Evolutionary conservation across 2,113 vertebrate genomes (phyloP).

Genomic region (Heterotilapia buettikoferi): DNA sequence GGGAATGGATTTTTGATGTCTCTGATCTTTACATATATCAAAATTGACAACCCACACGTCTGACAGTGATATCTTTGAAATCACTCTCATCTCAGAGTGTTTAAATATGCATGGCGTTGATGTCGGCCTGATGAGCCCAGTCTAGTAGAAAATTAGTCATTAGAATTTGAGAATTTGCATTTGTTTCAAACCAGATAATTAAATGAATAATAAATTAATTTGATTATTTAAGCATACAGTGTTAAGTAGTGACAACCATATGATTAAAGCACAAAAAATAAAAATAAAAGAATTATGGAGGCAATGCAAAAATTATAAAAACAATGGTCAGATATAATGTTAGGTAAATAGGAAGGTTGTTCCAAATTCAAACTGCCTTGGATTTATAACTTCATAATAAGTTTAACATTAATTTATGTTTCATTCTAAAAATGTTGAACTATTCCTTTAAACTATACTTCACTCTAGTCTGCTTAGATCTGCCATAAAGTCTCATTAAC

Average conservation of each 20-base stretch:
- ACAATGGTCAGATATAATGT: neutral
- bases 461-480: neutral
- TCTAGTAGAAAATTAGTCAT: neutral
- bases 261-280: neutral
- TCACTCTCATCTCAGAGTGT: neutral
- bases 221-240: neutral
- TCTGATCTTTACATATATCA: neutral
- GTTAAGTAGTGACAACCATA: neutral
- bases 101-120: constrained; percentile 55
- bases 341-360: neutral
- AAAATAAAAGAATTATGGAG: neutral
- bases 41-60: neutral
- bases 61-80: constrained; percentile 26
- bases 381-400: neutral
- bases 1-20: constrained; percentile 31
- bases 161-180: neutral
- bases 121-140: neutral
- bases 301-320: neutral
- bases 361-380: neutral
- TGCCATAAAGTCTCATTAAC: neutral
- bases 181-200: neutral
- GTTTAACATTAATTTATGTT: neutral
- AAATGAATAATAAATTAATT: neutral
- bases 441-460: neutral
- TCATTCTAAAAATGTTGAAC: fast-evolving